Conservation (phyloP, 2,113 vertebrate species). For the Rafetus swinhoei region DNA sequence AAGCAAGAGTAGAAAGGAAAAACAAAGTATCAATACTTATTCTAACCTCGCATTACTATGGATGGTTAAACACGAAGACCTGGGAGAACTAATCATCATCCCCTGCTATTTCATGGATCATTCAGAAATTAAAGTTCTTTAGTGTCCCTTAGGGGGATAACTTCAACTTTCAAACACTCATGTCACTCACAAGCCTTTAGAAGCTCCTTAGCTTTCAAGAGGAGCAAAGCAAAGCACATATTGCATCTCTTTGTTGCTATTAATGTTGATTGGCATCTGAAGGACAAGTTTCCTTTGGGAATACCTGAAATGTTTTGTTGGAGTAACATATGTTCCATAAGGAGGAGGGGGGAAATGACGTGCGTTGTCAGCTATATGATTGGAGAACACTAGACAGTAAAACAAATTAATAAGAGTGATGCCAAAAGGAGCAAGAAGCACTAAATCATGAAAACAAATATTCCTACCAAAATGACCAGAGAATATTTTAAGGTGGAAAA, state of each 20-base stretch:
- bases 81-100: background rate
- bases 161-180: background rate
- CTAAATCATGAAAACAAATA: background rate
- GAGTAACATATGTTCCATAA: constrained; percentile 44
- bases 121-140: background rate
- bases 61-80: background rate
- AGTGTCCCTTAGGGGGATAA: background rate
- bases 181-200: background rate
- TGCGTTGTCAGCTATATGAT: constrained; percentile 3
- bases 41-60: background rate
- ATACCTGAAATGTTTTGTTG: constrained; percentile 44
- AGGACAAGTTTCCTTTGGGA: constrained; percentile 59
- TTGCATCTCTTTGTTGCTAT: background rate
- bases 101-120: background rate
- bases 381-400: constrained; percentile 38
- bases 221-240: constrained; percentile 10
- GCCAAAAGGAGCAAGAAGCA: constrained; percentile 27
- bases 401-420: constrained; percentile 29
- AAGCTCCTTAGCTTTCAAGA: constrained; percentile 12
- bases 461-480: background rate
- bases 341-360: background rate
- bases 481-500: background rate
- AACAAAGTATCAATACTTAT: background rate
- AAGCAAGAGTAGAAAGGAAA: rapidly evolving
- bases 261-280: constrained; percentile 41